Conservation (phyloP, 2,797 vertebrate genomes). For the Erpetoichthys calabaricus region DNA sequence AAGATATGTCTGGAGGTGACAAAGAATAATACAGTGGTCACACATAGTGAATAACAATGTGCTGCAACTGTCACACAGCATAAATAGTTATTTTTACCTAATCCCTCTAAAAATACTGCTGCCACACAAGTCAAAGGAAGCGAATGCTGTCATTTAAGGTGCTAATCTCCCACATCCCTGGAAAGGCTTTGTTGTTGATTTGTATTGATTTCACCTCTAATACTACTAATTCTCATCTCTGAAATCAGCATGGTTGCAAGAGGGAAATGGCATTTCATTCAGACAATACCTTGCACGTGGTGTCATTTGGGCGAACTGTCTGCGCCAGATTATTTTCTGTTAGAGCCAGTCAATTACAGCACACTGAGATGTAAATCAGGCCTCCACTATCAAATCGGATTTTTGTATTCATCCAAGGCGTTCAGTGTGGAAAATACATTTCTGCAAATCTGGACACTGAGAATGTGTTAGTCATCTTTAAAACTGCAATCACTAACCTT, state of each 20-base stretch:
- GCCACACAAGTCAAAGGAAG: constrained; percentile 39
- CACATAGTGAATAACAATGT: constrained; percentile 19
- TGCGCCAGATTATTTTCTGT: constrained; percentile 52
- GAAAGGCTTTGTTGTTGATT: constrained; percentile 45
- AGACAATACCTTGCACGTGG: constrained; percentile 44
- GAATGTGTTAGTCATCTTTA: constrained; percentile 8
- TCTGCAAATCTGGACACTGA: constrained; percentile 11
- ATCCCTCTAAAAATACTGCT: constrained; percentile 38
- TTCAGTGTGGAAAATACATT: constrained; percentile 42
- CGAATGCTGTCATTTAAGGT: constrained; percentile 42
- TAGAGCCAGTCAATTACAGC: constrained; percentile 44
- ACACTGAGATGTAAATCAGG: constrained; percentile 44
- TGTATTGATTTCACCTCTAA: constrained; percentile 54
- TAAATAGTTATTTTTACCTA: constrained; percentile 41
- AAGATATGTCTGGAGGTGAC: constrained; percentile 6
- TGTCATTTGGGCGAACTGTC: constrained; percentile 39
- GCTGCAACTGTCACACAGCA: constrained; percentile 19
- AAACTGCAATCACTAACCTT: constrained; percentile 5
- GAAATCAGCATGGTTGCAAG: constrained; percentile 51
- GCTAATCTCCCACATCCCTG: constrained; percentile 47
- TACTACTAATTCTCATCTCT: constrained; percentile 52
- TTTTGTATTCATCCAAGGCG: constrained; percentile 41
- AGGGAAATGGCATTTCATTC: constrained; percentile 53
- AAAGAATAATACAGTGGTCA: constrained; percentile 21
- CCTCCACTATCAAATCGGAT: constrained; percentile 43